Conservation (phyloP, 1,140 invertebrate genomes). For the Pomacea maculata region DNA sequence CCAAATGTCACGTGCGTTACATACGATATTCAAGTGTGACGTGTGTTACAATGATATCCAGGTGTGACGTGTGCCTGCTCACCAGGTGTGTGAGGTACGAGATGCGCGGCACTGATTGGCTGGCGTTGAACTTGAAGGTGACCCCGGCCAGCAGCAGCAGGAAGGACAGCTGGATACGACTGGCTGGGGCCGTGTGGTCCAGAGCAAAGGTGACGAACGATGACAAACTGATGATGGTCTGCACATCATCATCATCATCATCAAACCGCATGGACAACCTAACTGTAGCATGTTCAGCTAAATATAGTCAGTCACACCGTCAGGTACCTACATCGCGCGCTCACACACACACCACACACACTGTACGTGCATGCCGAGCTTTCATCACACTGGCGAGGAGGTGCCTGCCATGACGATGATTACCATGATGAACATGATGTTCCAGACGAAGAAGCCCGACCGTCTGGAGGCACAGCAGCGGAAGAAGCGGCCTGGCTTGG, state of each 20-base stretch:
- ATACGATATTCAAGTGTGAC: no score
- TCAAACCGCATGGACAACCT: neutral
- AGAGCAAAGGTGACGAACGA: conserved; percentile 57
- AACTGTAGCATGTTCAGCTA: neutral
- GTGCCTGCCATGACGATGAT: conserved; percentile 9
- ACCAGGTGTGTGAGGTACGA: conserved; percentile 60
- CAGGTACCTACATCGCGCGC: neutral
- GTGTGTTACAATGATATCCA: no score
- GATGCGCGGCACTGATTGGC: conserved; percentile 57
- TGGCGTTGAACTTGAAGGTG: conserved; percentile 56
- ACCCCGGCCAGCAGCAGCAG: conserved; percentile 55
- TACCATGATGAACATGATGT: conserved; percentile 50
- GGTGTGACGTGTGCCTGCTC: conserved; percentile 14
- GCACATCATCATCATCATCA: conserved; percentile 7
- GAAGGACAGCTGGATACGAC: conserved; percentile 57
- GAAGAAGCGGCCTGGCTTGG: conserved; percentile 40
- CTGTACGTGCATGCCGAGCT: no score
- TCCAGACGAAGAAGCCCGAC: conserved; percentile 50
- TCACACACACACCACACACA: neutral
- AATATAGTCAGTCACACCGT: neutral
- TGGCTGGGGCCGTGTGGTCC: conserved; percentile 37
- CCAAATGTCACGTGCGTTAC: no score
- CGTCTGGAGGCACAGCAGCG: conserved; percentile 39
- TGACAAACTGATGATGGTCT: conserved; percentile 53
- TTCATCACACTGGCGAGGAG: neutral